These are phyloP conservation scores for Coccyzus lansbergi DNA, from an alignment of 2,797 vertebrate genomes.

Conservation along the genomic window DNA sequence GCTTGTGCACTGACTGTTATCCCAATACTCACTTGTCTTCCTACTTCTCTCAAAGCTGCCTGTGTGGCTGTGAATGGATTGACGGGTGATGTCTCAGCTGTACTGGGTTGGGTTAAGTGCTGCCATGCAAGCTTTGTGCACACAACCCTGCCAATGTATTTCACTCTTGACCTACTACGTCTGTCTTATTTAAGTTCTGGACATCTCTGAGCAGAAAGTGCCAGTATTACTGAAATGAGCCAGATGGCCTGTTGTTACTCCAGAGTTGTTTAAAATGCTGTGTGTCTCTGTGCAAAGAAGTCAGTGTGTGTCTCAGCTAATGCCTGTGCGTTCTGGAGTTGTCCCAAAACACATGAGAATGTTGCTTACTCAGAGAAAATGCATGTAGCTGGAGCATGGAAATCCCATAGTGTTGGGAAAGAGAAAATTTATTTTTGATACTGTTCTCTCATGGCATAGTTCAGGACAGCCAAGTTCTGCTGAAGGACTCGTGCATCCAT, in stretches of 20 bases:
- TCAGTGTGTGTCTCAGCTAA: conserved; percentile 24
- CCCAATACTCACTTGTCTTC: rapidly evolving
- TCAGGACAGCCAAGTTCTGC: neutral
- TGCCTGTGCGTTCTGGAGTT: neutral
- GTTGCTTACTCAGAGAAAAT: neutral
- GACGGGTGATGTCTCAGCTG: rapidly evolving
- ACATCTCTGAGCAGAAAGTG: neutral
- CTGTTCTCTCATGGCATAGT: neutral
- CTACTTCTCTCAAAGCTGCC: neutral
- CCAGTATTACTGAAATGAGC: neutral
- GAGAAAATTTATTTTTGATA: neutral
- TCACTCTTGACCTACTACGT: neutral
- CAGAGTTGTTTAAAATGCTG: conserved; percentile 5
- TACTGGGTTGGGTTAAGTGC: neutral
- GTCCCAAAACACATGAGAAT: conserved; percentile 17
- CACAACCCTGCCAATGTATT: neutral
- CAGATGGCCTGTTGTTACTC: conserved; percentile 7
- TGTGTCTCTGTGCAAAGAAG: conserved; percentile 33
- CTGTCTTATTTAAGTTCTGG: neutral
- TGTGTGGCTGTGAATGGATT: rapidly evolving
- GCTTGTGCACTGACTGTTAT: rapidly evolving
- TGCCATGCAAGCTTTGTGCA: neutral
- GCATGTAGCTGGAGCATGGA: neutral
- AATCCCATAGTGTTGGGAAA: neutral
- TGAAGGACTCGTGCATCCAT: neutral